These are phyloP conservation scores for Clytia hemisphaerica DNA, from an alignment of 30 jellyfish, hydroid and myxozoan species.

Conservation along the genomic window DNA sequence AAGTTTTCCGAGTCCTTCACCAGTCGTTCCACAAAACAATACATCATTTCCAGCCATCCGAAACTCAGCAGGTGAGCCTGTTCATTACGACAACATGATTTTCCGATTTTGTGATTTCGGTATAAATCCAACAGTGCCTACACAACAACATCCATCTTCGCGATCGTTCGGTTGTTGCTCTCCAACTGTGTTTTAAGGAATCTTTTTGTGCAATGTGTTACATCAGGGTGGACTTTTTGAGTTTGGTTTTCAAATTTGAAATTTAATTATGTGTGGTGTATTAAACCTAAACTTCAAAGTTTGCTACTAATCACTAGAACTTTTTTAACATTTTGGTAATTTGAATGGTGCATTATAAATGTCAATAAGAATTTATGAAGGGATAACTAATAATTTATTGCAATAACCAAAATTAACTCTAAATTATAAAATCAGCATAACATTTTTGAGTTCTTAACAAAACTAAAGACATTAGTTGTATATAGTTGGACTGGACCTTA, in stretches of 20 bases:
- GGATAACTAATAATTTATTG: neutral
- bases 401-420: neutral
- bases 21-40: conserved; percentile 61
- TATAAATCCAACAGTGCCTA: conserved; percentile 34
- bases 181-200: neutral
- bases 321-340: neutral
- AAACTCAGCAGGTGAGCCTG: conserved; percentile 93
- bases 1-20: conserved; percentile 81
- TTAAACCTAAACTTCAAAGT: neutral
- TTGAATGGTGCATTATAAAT: neutral
- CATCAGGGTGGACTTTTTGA: neutral
- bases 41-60: conserved; percentile 62
- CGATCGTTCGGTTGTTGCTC: neutral
- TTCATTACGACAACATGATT: conserved; percentile 56
- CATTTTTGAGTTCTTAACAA: neutral
- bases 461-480: too few species aligned
- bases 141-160: neutral
- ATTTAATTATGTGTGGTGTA: neutral
- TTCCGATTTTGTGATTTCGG: conserved; percentile 60
- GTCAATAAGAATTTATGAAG: neutral
- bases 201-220: neutral
- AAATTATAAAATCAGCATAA: neutral
- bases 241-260: neutral
- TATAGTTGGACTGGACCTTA: too few species aligned
- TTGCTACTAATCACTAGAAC: neutral